These are phyloP conservation scores for Xestia sexstrigata DNA, from an alignment of 2,888 invertebrate genomes.

Conservation along the genomic window DNA sequence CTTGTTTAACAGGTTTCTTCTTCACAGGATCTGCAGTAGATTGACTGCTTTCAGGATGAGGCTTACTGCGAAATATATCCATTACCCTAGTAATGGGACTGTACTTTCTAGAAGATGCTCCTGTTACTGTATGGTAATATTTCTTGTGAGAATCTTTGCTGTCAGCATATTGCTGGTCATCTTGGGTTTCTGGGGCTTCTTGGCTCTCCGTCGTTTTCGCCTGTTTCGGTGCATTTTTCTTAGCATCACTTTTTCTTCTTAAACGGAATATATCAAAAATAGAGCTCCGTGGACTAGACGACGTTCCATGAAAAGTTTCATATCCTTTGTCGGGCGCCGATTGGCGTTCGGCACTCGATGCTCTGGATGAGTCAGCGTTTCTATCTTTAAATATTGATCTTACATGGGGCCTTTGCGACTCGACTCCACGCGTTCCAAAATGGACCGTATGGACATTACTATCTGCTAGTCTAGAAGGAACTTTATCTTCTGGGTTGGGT, in stretches of 20 bases:
- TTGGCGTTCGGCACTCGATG: slow-evolving; percentile 86
- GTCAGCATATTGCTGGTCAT: slow-evolving; percentile 77
- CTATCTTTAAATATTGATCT: slow-evolving; percentile 87
- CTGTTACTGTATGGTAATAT: slow-evolving; percentile 89
- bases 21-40: slow-evolving; percentile 78
- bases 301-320: slow-evolving; percentile 89
- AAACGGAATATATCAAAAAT: slow-evolving; percentile 89
- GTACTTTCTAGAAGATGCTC: slow-evolving; percentile 86
- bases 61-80: slow-evolving; percentile 88
- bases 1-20: slow-evolving; percentile 83
- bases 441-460: slow-evolving; percentile 88
- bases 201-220: slow-evolving; percentile 81
- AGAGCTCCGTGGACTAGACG: slow-evolving; percentile 88
- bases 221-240: slow-evolving; percentile 80
- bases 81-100: slow-evolving; percentile 89
- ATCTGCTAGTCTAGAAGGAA: slow-evolving; percentile 80
- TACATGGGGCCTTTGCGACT: slow-evolving; percentile 87
- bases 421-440: slow-evolving; percentile 87
- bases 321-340: slow-evolving; percentile 82
- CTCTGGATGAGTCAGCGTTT: slow-evolving; percentile 79
- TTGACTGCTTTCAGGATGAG: slow-evolving; percentile 80
- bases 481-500: slow-evolving; percentile 81
- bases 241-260: slow-evolving; percentile 88
- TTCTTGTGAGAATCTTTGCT: slow-evolving; percentile 87
- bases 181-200: slow-evolving; percentile 76